phyloP scores from a whole-genome alignment of 2,113 vertebrate genomes.

The Hypanus sabinus region DNA sequence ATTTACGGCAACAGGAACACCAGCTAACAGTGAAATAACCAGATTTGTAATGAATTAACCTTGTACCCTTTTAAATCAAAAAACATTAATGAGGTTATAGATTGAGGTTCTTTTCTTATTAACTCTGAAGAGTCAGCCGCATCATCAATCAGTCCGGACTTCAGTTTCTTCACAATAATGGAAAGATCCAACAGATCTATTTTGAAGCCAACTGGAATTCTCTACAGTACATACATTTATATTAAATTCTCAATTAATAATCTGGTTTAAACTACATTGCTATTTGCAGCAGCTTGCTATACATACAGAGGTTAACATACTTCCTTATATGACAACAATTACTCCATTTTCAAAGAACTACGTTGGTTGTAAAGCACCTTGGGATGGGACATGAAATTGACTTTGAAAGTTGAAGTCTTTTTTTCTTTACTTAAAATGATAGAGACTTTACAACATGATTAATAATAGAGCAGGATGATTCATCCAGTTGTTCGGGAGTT shows the following conservation, averaged over 20 bases:
- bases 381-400: too few species aligned
- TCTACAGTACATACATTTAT: too few species aligned
- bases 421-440: background rate
- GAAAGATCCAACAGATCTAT: too few species aligned
- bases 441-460: background rate
- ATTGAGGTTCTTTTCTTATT: background rate
- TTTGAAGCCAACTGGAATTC: too few species aligned
- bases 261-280: too few species aligned
- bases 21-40: background rate
- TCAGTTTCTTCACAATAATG: background rate
- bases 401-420: too few species aligned
- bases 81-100: background rate
- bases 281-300: too few species aligned
- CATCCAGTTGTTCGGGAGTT: background rate
- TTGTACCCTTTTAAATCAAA: background rate
- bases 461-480: background rate
- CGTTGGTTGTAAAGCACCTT: too few species aligned
- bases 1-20: background rate
- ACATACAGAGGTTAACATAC: too few species aligned
- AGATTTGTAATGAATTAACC: background rate
- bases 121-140: background rate
- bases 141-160: background rate
- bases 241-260: too few species aligned
- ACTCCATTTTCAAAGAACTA: too few species aligned
- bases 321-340: too few species aligned